Conservation (phyloP, 30 jellyfish, hydroid and myxozoan genomes). For the Morbakka virulenta region DNA sequence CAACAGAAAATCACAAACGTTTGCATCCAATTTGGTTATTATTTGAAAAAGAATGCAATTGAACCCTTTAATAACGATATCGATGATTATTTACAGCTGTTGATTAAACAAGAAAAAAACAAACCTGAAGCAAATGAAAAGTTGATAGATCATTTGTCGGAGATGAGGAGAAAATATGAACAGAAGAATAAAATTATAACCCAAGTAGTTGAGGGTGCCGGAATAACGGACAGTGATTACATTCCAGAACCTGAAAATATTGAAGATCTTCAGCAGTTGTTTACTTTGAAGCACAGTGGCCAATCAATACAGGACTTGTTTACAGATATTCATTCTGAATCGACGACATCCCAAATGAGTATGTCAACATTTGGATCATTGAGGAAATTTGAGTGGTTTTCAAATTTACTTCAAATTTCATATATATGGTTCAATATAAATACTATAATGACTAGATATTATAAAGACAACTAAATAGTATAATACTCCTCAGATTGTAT, state of each 20-base stretch:
- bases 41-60: conserved; percentile 50
- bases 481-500: too few species aligned
- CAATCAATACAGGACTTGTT: background rate
- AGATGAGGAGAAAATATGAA: conserved; percentile 28
- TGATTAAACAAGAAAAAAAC: conserved; percentile 22
- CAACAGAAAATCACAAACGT: conserved; percentile 36
- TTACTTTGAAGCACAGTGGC: conserved; percentile 44
- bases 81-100: conserved; percentile 49
- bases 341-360: too few species aligned
- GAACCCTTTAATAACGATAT: conserved; percentile 49
- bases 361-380: too few species aligned
- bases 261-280: conserved; percentile 30
- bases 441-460: too few species aligned
- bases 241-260: conserved; percentile 35
- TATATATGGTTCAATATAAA: too few species aligned
- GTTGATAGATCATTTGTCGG: conserved; percentile 1
- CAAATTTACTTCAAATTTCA: too few species aligned
- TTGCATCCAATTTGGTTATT: conserved; percentile 57
- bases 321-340: background rate
- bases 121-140: conserved; percentile 18
- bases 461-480: too few species aligned
- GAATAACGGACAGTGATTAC: background rate
- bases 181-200: conserved; percentile 28
- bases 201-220: conserved; percentile 32
- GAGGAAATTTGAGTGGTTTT: too few species aligned